phyloP scores from a whole-genome alignment of 2,888 invertebrate genomes.

The Dendrolimus houi region DNA sequence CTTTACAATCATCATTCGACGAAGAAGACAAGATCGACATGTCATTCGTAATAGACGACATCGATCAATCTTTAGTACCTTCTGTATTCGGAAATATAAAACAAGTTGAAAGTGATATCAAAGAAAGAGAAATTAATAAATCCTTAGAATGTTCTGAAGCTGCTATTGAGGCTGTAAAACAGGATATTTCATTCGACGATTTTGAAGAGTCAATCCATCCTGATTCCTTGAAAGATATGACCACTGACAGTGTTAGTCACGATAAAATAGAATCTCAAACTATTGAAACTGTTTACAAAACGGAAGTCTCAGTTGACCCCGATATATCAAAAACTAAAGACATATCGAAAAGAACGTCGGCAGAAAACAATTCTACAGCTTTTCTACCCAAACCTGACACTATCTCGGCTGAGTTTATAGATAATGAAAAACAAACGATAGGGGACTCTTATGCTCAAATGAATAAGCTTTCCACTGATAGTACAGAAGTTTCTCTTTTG shows the following conservation, averaged over 20 bases:
- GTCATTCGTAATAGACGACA: slow-evolving; percentile 28
- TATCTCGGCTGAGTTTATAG: slow-evolving; percentile 41
- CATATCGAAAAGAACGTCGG: slow-evolving; percentile 3
- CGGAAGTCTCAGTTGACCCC: no score
- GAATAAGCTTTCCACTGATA: background rate
- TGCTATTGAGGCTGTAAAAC: slow-evolving; percentile 4
- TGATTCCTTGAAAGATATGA: background rate
- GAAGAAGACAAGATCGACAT: background rate
- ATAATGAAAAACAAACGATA: slow-evolving; percentile 19
- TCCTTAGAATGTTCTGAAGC: slow-evolving; percentile 2
- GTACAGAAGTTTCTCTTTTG: background rate
- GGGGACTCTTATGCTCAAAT: background rate
- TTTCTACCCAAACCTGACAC: slow-evolving; percentile 23
- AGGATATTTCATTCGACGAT: background rate
- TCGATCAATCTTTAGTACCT: slow-evolving; percentile 37
- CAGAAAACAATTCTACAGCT: slow-evolving; percentile 1
- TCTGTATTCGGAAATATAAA: slow-evolving; percentile 41
- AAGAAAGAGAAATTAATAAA: slow-evolving; percentile 13
- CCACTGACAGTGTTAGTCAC: background rate
- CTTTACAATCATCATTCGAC: background rate
- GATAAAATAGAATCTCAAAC: no score
- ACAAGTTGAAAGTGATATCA: slow-evolving; percentile 25
- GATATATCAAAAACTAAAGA: background rate
- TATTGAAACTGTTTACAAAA: no score
- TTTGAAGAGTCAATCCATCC: background rate